Evolutionary conservation across 2,113 vertebrate genomes (phyloP).

Genomic region (Amphiprion percula): DNA sequence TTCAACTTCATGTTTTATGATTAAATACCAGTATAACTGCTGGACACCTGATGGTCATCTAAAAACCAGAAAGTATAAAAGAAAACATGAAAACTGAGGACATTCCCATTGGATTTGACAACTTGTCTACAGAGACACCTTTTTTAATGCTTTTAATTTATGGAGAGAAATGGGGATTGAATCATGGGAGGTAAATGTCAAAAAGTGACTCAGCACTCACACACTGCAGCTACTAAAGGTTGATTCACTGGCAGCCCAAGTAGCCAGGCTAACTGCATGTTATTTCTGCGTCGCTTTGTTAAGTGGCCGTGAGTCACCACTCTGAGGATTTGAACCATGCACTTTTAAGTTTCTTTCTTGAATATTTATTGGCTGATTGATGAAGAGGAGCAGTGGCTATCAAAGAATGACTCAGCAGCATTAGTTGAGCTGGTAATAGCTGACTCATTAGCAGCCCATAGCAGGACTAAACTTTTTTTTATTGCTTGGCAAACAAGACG

Average conservation of each 20-base stretch:
- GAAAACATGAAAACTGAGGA: not conserved
- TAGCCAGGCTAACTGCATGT: not conserved
- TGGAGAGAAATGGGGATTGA: constrained; percentile 21
- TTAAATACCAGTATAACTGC: not conserved
- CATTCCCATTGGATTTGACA: not conserved
- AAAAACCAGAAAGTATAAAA: not conserved
- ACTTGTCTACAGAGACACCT: not conserved
- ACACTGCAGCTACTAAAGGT: constrained; percentile 7
- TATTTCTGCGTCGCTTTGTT: not conserved
- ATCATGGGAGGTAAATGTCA: constrained; percentile 43
- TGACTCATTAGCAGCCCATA: not conserved
- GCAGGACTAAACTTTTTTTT: not conserved
- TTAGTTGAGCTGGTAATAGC: not conserved
- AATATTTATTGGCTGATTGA: not conserved
- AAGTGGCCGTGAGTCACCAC: not conserved
- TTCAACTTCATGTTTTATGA: not conserved
- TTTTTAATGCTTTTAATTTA: not conserved
- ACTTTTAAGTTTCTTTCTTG: not conserved
- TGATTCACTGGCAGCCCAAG: constrained; percentile 11
- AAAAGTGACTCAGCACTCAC: constrained; percentile 57
- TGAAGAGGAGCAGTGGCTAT: not conserved
- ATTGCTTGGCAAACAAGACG: not conserved
- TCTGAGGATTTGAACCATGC: not conserved
- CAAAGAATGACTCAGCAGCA: constrained; percentile 30
- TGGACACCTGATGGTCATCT: not conserved